These are phyloP conservation scores for Diogma glabrata DNA, from an alignment of 2,888 invertebrate genomes.

Conservation along the genomic window DNA sequence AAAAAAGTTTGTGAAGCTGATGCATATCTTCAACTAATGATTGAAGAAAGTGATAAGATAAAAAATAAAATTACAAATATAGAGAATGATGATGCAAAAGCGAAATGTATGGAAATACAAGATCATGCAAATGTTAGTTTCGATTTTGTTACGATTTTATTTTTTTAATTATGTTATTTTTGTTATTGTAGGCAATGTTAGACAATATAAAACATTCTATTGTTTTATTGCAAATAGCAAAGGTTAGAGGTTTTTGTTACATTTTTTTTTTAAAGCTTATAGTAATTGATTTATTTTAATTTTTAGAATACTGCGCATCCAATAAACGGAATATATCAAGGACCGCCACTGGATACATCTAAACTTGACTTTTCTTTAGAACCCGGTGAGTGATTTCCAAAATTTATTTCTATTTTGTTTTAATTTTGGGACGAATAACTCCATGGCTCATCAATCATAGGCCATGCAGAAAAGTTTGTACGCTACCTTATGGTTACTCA, in stretches of 20 bases:
- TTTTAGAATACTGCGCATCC: slow-evolving; percentile 74
- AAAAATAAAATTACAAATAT: slow-evolving; percentile 52
- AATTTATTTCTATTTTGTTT: not conserved
- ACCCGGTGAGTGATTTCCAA: not conserved
- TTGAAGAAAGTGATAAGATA: slow-evolving; percentile 79
- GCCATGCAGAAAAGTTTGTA: no score
- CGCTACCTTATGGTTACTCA: no score
- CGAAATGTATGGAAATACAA: slow-evolving; percentile 55
- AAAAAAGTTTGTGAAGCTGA: slow-evolving; percentile 89
- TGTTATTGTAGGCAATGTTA: slow-evolving; percentile 66
- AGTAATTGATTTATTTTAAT: slow-evolving; percentile 15
- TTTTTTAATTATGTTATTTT: slow-evolving; percentile 13
- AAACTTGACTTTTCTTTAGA: slow-evolving; percentile 3
- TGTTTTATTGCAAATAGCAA: slow-evolving; percentile 93
- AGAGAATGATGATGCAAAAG: slow-evolving; percentile 49
- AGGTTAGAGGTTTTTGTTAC: slow-evolving; percentile 46
- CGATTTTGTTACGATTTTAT: not conserved
- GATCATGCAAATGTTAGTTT: slow-evolving; percentile 65
- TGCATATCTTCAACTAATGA: slow-evolving; percentile 89
- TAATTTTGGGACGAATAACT: no score
- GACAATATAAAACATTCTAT: slow-evolving; percentile 98
- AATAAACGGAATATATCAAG: slow-evolving; percentile 77
- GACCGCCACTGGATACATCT: slow-evolving; percentile 34
- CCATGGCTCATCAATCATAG: no score
- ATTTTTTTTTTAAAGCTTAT: slow-evolving; percentile 7